Conservation (phyloP, 2,113 vertebrate species). For the Aphyosemion australe region DNA sequence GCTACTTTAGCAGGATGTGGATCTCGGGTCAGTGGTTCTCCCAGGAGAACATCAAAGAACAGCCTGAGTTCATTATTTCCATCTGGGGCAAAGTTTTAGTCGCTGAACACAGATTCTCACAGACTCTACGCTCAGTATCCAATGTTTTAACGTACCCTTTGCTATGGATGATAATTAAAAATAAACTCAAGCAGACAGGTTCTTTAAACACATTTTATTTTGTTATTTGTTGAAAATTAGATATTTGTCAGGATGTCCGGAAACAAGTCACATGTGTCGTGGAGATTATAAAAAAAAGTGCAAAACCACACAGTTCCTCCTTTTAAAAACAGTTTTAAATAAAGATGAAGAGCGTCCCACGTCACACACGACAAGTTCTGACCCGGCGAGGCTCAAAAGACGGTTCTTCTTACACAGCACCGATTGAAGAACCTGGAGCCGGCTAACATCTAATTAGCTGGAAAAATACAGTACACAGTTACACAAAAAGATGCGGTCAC, state of each 20-base stretch:
- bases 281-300: conserved; percentile 79
- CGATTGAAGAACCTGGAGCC: conserved; percentile 58
- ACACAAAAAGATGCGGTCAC: conserved; percentile 56
- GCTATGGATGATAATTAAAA: neutral
- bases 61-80: conserved; percentile 54
- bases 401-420: conserved; percentile 75
- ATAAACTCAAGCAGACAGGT: conserved; percentile 3
- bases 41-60: conserved; percentile 35
- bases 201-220: conserved; percentile 77
- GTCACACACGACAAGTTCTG: conserved; percentile 67
- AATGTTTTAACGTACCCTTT: neutral
- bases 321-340: conserved; percentile 79
- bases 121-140: neutral
- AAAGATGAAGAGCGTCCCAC: conserved; percentile 75
- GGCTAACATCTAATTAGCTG: conserved; percentile 66
- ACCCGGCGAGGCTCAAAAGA: conserved; percentile 70
- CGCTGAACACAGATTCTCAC: neutral
- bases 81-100: conserved; percentile 43
- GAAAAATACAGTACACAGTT: conserved; percentile 75
- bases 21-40: conserved; percentile 37
- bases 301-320: conserved; percentile 77
- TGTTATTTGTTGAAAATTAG: conserved; percentile 76
- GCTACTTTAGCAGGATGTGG: conserved; percentile 31
- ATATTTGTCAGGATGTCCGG: conserved; percentile 71
- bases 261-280: conserved; percentile 75